These are phyloP conservation scores for Scaeva pyrastri DNA, from an alignment of 2,888 invertebrate genomes.

Conservation along the genomic window DNA sequence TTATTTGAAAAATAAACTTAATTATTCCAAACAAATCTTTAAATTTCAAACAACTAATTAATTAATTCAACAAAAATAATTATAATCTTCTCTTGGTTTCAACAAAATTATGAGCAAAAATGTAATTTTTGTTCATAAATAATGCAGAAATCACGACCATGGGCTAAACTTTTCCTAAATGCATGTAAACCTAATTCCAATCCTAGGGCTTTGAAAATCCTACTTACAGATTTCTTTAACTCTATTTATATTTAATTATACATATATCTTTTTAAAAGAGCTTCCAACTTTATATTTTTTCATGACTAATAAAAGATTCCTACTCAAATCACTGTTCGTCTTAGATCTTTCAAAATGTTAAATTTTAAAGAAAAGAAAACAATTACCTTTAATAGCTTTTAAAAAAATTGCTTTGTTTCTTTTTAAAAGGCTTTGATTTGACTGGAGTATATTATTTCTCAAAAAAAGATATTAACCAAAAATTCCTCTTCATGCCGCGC, in stretches of 20 bases:
- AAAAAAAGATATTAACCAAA: conserved; percentile 53
- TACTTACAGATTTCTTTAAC: not conserved
- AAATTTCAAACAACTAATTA: too few species aligned
- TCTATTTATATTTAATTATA: not conserved
- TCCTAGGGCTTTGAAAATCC: not conserved
- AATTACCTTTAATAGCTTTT: conserved; percentile 66
- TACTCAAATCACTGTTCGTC: conserved; percentile 2
- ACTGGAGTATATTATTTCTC: conserved; percentile 26
- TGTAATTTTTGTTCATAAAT: too few species aligned
- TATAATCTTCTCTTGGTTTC: too few species aligned
- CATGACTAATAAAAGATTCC: not conserved
- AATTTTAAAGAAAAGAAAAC: conserved; percentile 33
- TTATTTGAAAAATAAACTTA: too few species aligned
- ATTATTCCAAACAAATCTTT: too few species aligned
- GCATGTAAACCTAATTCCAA: conserved; percentile 10
- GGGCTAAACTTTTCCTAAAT: not conserved
- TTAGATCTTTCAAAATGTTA: conserved; percentile 14
- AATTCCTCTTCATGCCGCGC: conserved; percentile 6
- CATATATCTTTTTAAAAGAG: conserved; percentile 31
- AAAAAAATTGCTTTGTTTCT: conserved; percentile 37
- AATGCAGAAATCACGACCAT: not conserved
- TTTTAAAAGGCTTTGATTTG: not conserved
- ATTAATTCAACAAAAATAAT: too few species aligned
- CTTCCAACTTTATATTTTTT: conserved; percentile 18
- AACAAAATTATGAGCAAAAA: too few species aligned